phyloP scores from a whole-genome alignment of 1,140 invertebrate genomes.

The Drosophila repleta region DNA sequence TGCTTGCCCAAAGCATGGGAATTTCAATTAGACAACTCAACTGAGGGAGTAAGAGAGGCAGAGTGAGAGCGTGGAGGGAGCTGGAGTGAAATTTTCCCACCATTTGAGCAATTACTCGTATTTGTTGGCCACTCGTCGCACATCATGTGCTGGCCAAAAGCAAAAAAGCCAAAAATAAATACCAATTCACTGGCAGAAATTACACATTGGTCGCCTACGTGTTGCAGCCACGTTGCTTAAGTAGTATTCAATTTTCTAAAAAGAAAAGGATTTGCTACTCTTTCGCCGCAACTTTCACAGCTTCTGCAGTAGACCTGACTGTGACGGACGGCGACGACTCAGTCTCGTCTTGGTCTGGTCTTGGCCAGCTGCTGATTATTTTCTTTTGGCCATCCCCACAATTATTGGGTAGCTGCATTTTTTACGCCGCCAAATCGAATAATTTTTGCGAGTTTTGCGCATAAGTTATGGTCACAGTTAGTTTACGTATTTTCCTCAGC shows the following conservation, averaged over 20 bases:
- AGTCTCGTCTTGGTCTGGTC: neutral
- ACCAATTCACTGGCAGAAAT: constrained; percentile 21
- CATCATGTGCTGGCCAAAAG: constrained; percentile 38
- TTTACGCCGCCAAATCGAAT: constrained; percentile 55
- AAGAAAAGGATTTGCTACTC: constrained; percentile 40
- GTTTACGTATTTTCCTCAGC: constrained; percentile 33
- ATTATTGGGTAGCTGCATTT: constrained; percentile 55
- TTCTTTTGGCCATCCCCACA: constrained; percentile 32
- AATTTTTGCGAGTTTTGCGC: constrained; percentile 43
- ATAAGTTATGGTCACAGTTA: constrained; percentile 58
- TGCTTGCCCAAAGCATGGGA: constrained; percentile 40
- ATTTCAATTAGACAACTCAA: constrained; percentile 51
- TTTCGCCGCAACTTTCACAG: constrained; percentile 53
- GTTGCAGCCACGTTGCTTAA: constrained; percentile 9
- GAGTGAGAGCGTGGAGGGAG: neutral
- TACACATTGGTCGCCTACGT: constrained; percentile 53
- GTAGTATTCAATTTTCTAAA: constrained; percentile 42
- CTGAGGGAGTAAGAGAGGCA: constrained; percentile 6
- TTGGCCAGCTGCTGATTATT: constrained; percentile 15
- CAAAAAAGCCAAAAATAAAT: neutral
- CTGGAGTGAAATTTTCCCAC: constrained; percentile 36
- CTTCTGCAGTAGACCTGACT: constrained; percentile 46
- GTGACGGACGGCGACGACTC: neutral
- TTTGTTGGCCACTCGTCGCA: constrained; percentile 23
- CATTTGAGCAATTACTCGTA: constrained; percentile 35